These are phyloP conservation scores for Catalaphyllia jardinei DNA, from an alignment of 64 coral and sea anemone genomes.

Conservation along the genomic window DNA sequence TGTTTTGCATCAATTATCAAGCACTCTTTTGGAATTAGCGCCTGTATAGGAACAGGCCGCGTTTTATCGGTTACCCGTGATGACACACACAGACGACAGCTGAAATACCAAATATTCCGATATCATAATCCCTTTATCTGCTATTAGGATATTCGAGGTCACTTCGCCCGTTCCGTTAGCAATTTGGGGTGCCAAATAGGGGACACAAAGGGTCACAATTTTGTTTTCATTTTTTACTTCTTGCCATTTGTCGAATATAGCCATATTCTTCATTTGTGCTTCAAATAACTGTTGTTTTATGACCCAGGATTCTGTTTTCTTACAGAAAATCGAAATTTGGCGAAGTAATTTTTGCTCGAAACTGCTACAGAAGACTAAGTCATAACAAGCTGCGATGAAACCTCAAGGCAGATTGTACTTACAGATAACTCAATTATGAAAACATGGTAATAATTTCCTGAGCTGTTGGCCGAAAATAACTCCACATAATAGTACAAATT, in stretches of 20 bases:
- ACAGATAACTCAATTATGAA: conserved; percentile 32
- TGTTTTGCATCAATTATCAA: conserved; percentile 6
- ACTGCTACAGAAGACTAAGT: neutral
- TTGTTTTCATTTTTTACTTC: neutral
- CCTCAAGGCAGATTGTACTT: conserved; percentile 19
- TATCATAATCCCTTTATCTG: conserved; percentile 34
- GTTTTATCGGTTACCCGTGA: conserved; percentile 9
- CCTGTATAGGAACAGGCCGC: neutral
- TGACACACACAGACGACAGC: neutral
- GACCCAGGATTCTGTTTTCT: no score
- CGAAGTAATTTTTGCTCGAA: neutral
- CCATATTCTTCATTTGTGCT: no score
- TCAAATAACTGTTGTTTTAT: no score
- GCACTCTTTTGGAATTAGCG: neutral
- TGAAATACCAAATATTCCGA: conserved; percentile 35
- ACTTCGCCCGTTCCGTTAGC: conserved; percentile 10
- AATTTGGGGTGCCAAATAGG: neutral
- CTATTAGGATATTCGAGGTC: conserved; percentile 11
- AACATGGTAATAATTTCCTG: conserved; percentile 42
- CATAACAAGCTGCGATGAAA: conserved; percentile 23
- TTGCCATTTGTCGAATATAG: no score
- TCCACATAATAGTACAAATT: neutral
- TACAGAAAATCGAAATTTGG: no score
- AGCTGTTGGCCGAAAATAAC: conserved; percentile 1
- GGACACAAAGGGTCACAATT: neutral